Conservation (phyloP, 2,888 invertebrate species). For the Gortyna flavago region DNA sequence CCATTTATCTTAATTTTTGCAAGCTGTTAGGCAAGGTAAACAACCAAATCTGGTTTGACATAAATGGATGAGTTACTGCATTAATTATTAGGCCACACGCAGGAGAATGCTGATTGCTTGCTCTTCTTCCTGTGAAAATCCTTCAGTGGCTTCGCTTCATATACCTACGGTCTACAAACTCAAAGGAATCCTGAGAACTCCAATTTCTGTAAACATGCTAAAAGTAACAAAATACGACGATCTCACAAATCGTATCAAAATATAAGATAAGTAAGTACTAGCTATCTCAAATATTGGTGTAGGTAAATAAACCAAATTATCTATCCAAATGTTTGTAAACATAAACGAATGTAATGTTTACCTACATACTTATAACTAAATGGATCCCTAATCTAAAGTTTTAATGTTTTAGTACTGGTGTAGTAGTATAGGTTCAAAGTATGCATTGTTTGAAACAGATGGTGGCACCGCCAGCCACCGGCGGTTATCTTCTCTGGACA, state of each 20-base stretch:
- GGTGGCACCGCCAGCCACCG: slow-evolving; percentile 83
- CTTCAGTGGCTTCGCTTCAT: background rate
- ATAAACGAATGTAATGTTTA: slow-evolving; percentile 10
- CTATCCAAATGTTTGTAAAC: slow-evolving; percentile 19
- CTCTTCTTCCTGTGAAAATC: too few relatives aligned
- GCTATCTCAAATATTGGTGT: slow-evolving; percentile 11
- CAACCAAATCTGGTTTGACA: slow-evolving; percentile 4
- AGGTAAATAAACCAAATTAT: slow-evolving; percentile 11
- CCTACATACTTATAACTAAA: slow-evolving; percentile 29
- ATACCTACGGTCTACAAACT: background rate
- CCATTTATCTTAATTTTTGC: slow-evolving; percentile 46
- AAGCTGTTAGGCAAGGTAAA: slow-evolving; percentile 8
- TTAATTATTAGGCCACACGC: slow-evolving; percentile 4
- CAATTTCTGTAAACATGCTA: background rate
- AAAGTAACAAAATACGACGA: background rate
- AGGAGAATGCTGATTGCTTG: background rate
- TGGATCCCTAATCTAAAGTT: slow-evolving; percentile 42
- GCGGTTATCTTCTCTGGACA: slow-evolving; percentile 71
- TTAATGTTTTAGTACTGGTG: slow-evolving; percentile 16
- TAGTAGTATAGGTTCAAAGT: slow-evolving; percentile 58
- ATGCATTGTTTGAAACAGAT: slow-evolving; percentile 74
- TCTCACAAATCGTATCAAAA: background rate
- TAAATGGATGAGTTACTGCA: background rate
- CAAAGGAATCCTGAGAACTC: background rate
- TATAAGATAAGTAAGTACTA: background rate